Percentiles rank a stretch among this genome's conserved stretches.
These are phyloP conservation scores for Chrysina gloriosa DNA, from an alignment of 2,888 invertebrate genomes.

Conservation along the genomic window DNA sequence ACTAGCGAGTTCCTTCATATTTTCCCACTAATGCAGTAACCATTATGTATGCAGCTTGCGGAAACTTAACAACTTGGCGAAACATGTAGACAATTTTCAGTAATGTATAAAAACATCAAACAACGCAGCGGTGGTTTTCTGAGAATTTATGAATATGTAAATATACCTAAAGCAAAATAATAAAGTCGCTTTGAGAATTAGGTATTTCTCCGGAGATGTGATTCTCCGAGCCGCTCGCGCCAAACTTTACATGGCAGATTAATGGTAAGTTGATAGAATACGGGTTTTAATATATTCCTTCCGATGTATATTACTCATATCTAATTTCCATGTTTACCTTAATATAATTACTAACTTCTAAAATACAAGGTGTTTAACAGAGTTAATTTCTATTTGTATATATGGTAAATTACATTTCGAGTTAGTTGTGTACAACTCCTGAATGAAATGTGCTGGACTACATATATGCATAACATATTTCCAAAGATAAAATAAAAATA, in stretches of 20 bases:
- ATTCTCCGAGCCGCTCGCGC: constrained; percentile 43
- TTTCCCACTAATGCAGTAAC: neutral
- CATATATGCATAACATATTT: too few species aligned
- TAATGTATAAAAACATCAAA: constrained; percentile 18
- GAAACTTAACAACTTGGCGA: constrained; percentile 16
- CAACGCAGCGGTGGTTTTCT: constrained; percentile 1
- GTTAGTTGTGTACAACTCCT: too few species aligned
- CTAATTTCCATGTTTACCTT: constrained; percentile 1
- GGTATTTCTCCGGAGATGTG: constrained; percentile 45
- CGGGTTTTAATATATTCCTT: constrained; percentile 1
- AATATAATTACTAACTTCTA: neutral
- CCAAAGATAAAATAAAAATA: too few species aligned
- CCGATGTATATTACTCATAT: constrained; percentile 7
- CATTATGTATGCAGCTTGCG: constrained; percentile 16
- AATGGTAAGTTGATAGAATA: constrained; percentile 50
- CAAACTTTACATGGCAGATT: constrained; percentile 51
- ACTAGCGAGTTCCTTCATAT: neutral
- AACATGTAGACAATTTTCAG: constrained; percentile 15
- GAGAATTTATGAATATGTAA: constrained; percentile 37
- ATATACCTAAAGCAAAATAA: constrained; percentile 22
- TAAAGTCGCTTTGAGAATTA: constrained; percentile 42
- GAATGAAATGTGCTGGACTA: too few species aligned
- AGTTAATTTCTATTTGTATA: too few species aligned
- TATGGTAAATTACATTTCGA: too few species aligned
- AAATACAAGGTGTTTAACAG: too few species aligned